Conservation (phyloP, 30 jellyfish, hydroid and myxozoan species). For the Nemopilema nomurai region DNA sequence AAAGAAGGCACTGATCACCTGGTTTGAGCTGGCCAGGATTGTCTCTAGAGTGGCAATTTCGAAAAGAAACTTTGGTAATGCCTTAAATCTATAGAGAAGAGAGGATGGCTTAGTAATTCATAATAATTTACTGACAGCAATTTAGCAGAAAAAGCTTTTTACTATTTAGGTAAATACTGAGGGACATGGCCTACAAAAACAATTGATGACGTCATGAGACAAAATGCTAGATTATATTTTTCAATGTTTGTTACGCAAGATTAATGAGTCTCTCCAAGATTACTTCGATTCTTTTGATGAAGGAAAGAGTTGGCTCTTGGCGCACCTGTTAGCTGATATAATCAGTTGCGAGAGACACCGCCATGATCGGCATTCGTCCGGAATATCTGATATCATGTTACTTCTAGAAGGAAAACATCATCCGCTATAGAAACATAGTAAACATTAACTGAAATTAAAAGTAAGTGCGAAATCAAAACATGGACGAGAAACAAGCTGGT, state of each 20-base stretch:
- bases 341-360: conserved; percentile 40
- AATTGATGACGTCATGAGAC: too few species aligned
- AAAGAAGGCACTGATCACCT: neutral
- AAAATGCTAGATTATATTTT: too few species aligned
- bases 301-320: too few species aligned
- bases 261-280: too few species aligned
- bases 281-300: too few species aligned
- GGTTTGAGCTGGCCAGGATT: conserved; percentile 53
- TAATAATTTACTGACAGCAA: too few species aligned
- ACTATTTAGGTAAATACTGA: too few species aligned
- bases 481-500: too few species aligned
- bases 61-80: conserved; percentile 42
- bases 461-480: neutral
- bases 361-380: conserved; percentile 41
- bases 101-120: too few species aligned
- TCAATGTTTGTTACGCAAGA: too few species aligned
- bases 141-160: too few species aligned
- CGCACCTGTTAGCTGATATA: conserved; percentile 53
- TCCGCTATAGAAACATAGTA: neutral
- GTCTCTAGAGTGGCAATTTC: conserved; percentile 55
- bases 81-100: conserved; percentile 23
- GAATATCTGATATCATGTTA: conserved; percentile 46
- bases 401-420: conserved; percentile 11
- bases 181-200: too few species aligned
- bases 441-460: neutral